Percentiles rank a stretch among this genome's conserved stretches.
Evolutionary conservation across 1,140 invertebrate genomes (phyloP).

Genomic region (Mesaphorura yosii): DNA sequence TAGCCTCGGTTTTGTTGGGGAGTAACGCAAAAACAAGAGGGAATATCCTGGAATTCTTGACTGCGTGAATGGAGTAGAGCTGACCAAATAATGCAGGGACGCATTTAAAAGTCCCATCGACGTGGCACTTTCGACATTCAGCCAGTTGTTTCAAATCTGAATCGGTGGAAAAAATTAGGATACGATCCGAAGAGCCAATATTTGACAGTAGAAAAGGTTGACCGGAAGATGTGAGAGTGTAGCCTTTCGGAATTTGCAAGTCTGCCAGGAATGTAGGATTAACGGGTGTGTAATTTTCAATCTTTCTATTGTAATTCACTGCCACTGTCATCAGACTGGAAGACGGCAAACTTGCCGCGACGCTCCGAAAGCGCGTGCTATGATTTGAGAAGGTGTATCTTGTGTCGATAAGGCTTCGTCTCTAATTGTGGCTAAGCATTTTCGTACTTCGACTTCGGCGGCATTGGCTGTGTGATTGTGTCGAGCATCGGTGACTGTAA

Average conservation of each 20-base stretch:
- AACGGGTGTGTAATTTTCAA: not conserved
- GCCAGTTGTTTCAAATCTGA: not conserved
- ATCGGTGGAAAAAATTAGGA: constrained; percentile 4
- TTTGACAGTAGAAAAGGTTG: constrained; percentile 2
- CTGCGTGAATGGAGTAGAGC: not conserved
- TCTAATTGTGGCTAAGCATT: no score
- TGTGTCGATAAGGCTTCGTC: no score
- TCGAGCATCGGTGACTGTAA: no score
- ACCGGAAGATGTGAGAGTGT: not conserved
- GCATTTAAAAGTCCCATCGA: constrained; percentile 11
- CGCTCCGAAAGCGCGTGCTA: no score
- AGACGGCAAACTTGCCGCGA: not conserved
- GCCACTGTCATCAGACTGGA: not conserved
- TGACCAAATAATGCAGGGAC: not conserved
- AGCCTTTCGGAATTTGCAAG: not conserved
- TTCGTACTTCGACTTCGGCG: no score
- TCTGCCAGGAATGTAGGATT: not conserved
- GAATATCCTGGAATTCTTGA: no score
- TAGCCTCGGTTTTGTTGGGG: no score
- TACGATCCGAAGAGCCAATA: not conserved
- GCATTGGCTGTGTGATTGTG: no score
- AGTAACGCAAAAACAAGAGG: no score
- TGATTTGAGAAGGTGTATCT: no score
- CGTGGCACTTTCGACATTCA: constrained; percentile 1
- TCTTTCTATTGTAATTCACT: not conserved